Percentiles rank a stretch among this genome's conserved stretches.
These are phyloP conservation scores for Leptocoma aspasia DNA, from an alignment of 2,113 vertebrate genomes.

Conservation along the genomic window DNA sequence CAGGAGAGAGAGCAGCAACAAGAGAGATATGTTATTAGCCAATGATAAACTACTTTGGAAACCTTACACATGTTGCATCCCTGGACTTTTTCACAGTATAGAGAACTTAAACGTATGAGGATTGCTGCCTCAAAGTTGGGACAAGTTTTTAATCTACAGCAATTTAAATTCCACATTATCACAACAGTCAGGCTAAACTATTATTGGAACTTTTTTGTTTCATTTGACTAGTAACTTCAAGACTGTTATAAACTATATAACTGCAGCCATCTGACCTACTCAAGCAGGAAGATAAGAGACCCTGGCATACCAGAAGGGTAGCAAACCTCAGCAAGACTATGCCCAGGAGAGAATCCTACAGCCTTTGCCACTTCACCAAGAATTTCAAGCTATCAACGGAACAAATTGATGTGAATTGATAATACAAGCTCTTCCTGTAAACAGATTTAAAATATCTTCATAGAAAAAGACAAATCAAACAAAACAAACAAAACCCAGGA, in stretches of 20 bases:
- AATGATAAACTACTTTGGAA: background rate
- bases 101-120: background rate
- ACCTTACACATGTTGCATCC: background rate
- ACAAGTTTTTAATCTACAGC: background rate
- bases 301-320: background rate
- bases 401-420: background rate
- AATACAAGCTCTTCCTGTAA: background rate
- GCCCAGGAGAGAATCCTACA: background rate
- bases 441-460: background rate
- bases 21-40: background rate
- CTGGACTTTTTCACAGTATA: background rate
- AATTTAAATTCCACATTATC: background rate
- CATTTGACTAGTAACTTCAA: background rate
- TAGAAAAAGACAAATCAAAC: background rate
- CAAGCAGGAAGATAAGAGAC: background rate
- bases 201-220: background rate
- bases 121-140: background rate
- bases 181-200: background rate
- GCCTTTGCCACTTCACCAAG: background rate
- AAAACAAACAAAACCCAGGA: background rate
- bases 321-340: background rate
- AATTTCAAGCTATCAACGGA: background rate
- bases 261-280: background rate
- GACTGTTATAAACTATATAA: background rate
- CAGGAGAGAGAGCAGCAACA: background rate